A percentile compares a stretch with the other conserved stretches of the same genome.
Evolutionary conservation across 1,140 invertebrate genomes (phyloP).

Genomic region (Scaptomyza hsui): DNA sequence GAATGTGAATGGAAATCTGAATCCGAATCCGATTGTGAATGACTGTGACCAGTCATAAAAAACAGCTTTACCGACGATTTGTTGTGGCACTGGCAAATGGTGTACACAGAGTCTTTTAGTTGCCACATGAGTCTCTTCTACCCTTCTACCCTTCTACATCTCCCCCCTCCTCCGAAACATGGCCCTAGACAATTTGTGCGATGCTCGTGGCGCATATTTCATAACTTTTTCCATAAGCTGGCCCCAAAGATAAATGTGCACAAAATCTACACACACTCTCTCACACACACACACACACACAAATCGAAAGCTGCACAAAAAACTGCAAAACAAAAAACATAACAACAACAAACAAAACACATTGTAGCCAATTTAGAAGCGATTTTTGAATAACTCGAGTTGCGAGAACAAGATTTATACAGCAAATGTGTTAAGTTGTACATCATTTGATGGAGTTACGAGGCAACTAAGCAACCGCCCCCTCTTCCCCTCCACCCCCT

Average conservation of each 20-base stretch:
- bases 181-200: conserved; percentile 68
- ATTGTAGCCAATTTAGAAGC: conserved; percentile 79
- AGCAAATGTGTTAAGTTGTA: conserved; percentile 83
- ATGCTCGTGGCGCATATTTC: conserved; percentile 77
- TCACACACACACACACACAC: conserved; percentile 55
- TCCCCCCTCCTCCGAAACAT: neutral
- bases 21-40: conserved; percentile 21
- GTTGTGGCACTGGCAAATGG: conserved; percentile 15
- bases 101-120: conserved; percentile 9
- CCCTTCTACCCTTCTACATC: no score
- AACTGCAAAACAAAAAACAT: conserved; percentile 54
- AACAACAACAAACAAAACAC: conserved; percentile 22
- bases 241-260: conserved; percentile 78
- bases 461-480: no score
- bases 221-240: conserved; percentile 82
- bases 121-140: conserved; percentile 4
- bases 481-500: neutral
- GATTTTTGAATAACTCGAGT: conserved; percentile 83
- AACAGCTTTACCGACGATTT: conserved; percentile 57
- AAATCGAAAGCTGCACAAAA: conserved; percentile 76
- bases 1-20: conserved; percentile 12
- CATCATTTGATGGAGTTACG: conserved; percentile 83
- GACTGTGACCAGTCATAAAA: conserved; percentile 59
- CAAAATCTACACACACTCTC: conserved; percentile 60
- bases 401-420: conserved; percentile 80